A percentile compares a stretch with the other conserved stretches of the same genome.
phyloP scores from a whole-genome alignment of 2,888 invertebrate genomes.

The Sphaerophoria rueppellii region DNA sequence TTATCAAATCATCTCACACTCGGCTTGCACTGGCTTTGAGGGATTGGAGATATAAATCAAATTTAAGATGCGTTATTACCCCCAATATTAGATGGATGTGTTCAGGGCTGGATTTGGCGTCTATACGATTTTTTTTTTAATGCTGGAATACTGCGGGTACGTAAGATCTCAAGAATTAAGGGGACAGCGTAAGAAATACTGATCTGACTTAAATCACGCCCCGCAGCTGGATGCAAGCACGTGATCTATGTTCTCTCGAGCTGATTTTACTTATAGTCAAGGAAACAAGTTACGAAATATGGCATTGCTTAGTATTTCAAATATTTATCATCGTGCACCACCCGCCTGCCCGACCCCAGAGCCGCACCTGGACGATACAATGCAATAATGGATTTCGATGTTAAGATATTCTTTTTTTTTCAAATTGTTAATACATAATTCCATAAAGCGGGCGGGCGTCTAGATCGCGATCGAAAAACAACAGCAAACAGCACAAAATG shows the following conservation, averaged over 20 bases:
- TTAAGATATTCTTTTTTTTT: constrained; percentile 39
- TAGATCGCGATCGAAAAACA: constrained; percentile 25
- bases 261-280: too few species aligned
- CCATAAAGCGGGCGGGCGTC: constrained; percentile 67
- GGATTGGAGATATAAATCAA: constrained; percentile 63
- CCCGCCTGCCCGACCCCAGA: neutral
- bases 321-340: neutral
- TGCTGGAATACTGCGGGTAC: too few species aligned
- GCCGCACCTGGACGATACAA: constrained; percentile 3
- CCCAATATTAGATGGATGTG: constrained; percentile 1
- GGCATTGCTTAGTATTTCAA: neutral
- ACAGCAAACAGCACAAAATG: constrained; percentile 67
- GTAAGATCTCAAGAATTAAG: too few species aligned
- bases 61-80: constrained; percentile 38
- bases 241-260: too few species aligned
- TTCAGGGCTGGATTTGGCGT: neutral
- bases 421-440: constrained; percentile 67
- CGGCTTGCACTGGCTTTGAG: constrained; percentile 47
- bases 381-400: constrained; percentile 18
- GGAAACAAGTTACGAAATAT: too few species aligned
- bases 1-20: constrained; percentile 68
- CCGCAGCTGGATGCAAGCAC: too few species aligned
- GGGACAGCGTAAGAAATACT: too few species aligned
- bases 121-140: too few species aligned
- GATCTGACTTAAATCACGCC: too few species aligned